Base-by-base conservation (phyloP, 2,797 vertebrate species). In the Betta splendens region DNA sequence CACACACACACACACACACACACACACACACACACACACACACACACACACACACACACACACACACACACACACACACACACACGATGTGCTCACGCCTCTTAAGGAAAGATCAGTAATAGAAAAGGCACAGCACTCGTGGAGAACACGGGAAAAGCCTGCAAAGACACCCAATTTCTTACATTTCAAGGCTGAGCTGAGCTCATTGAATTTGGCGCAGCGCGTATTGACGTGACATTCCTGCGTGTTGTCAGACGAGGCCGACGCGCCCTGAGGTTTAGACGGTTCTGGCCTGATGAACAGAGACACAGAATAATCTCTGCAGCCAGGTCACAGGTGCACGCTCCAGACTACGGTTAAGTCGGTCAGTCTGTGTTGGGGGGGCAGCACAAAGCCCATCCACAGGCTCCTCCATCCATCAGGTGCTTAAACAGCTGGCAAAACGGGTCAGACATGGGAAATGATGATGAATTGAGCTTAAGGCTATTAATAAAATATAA, bases 271-370 rank as follows among this genome's bases (percentile, higher is more conserved):
- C n/a, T n/a, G 38, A 39, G 28, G 66, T 81, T 81, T 68, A 77
- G 87, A 86, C 25, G 16, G 61, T 66, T 64, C 65, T 42, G 67
- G 75, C 56, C 82, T 83, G 77, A 87, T 86, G 74, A 87, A 80
- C 82, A 86, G 80, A 55, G 59, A 84, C 77, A 56, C 18, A 69
- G 70, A 81, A 78, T 77, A 75, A 87, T 88, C 69, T 85, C 75
- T 79, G 58, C 64, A 62, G 73, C 69, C 77, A 79, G 78, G 86
- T 85, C 65, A 25, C 85, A 90, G 85, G 85, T 91, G 86, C 71
- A 58, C 72, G 72, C 77, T 77, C 52, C 52, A 67, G 83, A 82
- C 80, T 56, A 84, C 79, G 75, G 68, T 87, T 83, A 86, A 81
- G 81, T 80, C 84, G 77, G 79, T 83, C 75, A 74, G 67, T 85